phyloP scores from a whole-genome alignment of 2,797 vertebrate species.

The Leontocebus nigricollis region DNA sequence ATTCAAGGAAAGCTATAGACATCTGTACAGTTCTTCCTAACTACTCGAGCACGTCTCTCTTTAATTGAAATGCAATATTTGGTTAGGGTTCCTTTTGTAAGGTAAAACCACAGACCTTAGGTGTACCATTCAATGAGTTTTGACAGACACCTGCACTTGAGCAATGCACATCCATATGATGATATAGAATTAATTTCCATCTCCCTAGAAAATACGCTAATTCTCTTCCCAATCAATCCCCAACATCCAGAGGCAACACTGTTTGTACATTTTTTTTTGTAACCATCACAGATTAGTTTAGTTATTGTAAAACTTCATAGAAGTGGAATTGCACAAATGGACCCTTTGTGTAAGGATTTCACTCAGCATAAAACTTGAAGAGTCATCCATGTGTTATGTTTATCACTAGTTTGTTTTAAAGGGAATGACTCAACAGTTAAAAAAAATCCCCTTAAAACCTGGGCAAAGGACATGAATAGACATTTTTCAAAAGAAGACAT shows the following conservation, averaged over 20 bases:
- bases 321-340: accelerated
- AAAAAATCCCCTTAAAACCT: not conserved
- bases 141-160: not conserved
- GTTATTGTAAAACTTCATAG: not conserved
- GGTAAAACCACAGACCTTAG: not conserved
- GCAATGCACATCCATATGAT: not conserved
- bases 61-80: not conserved
- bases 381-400: not conserved
- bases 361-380: not conserved
- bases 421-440: not conserved
- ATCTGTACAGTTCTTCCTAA: no score
- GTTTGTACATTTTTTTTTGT: not conserved
- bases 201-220: not conserved
- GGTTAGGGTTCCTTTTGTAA: not conserved
- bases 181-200: not conserved
- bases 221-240: not conserved
- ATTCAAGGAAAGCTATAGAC: not conserved
- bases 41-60: not conserved
- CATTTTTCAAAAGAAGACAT: not conserved
- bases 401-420: not conserved
- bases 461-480: not conserved
- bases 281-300: no score
- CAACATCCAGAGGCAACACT: not conserved
- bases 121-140: not conserved
- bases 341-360: no score